Evolutionary conservation across 2,888 invertebrate genomes (phyloP).

Genomic region (Gerosis bhagava): DNA sequence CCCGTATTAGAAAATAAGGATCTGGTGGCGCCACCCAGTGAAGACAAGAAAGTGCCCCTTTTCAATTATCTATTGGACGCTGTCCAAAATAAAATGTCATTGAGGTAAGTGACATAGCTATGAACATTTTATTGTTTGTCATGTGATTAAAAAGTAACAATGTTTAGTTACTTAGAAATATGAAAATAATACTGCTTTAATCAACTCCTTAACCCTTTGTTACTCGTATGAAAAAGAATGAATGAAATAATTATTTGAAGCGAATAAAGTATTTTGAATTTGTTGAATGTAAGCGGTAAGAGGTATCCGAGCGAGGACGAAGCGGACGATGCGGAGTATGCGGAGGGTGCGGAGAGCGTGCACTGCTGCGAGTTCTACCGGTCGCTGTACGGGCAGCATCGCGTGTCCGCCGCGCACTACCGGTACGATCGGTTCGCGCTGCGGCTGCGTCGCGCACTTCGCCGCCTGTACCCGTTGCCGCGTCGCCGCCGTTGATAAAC

Average conservation of each 20-base stretch:
- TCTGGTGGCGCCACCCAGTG: conserved; percentile 49
- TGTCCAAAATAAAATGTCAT: conserved; percentile 56
- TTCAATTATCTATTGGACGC: conserved; percentile 62
- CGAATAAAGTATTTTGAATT: too few relatives aligned
- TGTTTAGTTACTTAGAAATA: too few relatives aligned
- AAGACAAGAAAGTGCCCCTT: conserved; percentile 57
- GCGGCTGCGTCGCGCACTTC: too few relatives aligned
- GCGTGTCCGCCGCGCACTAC: conserved; percentile 43
- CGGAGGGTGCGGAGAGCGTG: conserved; percentile 34
- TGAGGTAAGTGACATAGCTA: conserved; percentile 52
- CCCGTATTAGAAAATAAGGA: conserved; percentile 78
- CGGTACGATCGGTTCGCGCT: conserved; percentile 59
- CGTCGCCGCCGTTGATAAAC: too few relatives aligned
- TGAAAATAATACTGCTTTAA: too few relatives aligned
- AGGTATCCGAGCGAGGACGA: conserved; percentile 10
- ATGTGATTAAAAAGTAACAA: too few relatives aligned
- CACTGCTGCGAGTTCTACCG: conserved; percentile 67
- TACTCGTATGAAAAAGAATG: too few relatives aligned
- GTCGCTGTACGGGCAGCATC: conserved; percentile 52
- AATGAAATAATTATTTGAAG: too few relatives aligned
- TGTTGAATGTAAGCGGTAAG: conserved; percentile 38
- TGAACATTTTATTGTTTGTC: background rate
- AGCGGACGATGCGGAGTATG: too few relatives aligned
- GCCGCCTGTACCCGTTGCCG: too few relatives aligned
- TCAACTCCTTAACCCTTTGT: too few relatives aligned